Evolutionary conservation across 1,140 invertebrate genomes (phyloP).

Genomic region (Temnothorax longispinosus): DNA sequence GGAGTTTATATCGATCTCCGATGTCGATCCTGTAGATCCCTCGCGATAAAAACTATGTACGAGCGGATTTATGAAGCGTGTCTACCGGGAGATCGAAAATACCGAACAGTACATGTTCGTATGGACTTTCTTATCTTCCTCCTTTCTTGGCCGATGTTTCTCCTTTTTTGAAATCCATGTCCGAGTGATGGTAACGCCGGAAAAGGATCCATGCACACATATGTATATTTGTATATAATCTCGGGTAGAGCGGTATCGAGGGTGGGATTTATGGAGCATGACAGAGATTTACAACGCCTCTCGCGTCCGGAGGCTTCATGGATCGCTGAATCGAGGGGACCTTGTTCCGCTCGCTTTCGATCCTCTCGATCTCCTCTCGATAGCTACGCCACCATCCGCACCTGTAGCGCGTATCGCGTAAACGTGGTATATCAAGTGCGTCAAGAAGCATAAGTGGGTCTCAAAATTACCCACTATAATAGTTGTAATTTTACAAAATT

Average conservation of each 20-base stretch:
- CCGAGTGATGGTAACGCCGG: slow-evolving; percentile 59
- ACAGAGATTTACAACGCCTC: slow-evolving; percentile 74
- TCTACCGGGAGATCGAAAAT: slow-evolving; percentile 56
- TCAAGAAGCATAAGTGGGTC: not conserved
- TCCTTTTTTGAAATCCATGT: slow-evolving; percentile 17
- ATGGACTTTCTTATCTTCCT: slow-evolving; percentile 53
- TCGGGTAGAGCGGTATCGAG: slow-evolving; percentile 61
- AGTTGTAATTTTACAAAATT: no score
- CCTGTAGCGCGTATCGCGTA: slow-evolving; percentile 67
- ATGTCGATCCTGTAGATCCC: slow-evolving; percentile 38
- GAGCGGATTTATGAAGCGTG: slow-evolving; percentile 63
- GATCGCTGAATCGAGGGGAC: slow-evolving; percentile 71
- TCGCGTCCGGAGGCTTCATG: slow-evolving; percentile 71
- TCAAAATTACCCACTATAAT: no score
- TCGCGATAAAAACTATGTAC: slow-evolving; percentile 26
- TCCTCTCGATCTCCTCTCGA: slow-evolving; percentile 65
- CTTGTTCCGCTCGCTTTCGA: slow-evolving; percentile 69
- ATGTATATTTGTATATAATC: slow-evolving; percentile 54
- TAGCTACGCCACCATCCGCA: slow-evolving; percentile 56
- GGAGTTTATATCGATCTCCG: slow-evolving; percentile 21
- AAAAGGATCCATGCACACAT: slow-evolving; percentile 52
- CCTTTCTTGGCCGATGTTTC: slow-evolving; percentile 14
- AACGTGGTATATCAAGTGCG: slow-evolving; percentile 57
- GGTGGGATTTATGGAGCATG: slow-evolving; percentile 75
- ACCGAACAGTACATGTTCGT: slow-evolving; percentile 1